A percentile compares a stretch with the other conserved stretches of the same genome.
These are phyloP conservation scores for Heliothis virescens DNA, from an alignment of 1,140 invertebrate species.

Conservation along the genomic window DNA sequence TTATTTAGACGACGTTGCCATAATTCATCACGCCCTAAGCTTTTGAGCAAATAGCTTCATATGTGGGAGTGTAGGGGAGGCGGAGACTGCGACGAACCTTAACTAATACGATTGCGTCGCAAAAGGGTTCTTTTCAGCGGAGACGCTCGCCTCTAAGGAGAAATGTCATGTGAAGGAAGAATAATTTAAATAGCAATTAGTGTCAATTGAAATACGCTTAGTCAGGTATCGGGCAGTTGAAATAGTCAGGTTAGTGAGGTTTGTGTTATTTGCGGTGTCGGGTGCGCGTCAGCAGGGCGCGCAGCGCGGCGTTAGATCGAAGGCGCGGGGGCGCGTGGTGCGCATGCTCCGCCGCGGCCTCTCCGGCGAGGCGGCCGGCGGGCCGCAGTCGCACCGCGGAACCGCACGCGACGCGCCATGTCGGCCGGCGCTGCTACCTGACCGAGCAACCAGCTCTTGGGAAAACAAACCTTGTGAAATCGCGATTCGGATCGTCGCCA, in stretches of 20 bases:
- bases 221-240: constrained; percentile 61
- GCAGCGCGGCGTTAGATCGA: constrained; percentile 79
- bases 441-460: constrained; percentile 75
- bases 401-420: constrained; percentile 76
- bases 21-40: constrained; percentile 57
- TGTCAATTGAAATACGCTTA: constrained; percentile 60
- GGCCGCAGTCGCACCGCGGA: constrained; percentile 82
- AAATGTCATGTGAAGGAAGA: background rate
- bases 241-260: constrained; percentile 70
- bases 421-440: constrained; percentile 77
- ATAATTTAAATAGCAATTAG: constrained; percentile 58
- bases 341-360: constrained; percentile 75
- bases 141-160: background rate
- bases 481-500: constrained; percentile 63
- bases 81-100: constrained; percentile 42
- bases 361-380: constrained; percentile 59
- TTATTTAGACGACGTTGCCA: constrained; percentile 49
- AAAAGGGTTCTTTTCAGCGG: constrained; percentile 21
- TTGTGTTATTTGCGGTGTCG: constrained; percentile 80
- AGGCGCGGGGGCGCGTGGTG: constrained; percentile 64
- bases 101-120: constrained; percentile 35
- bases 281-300: constrained; percentile 70
- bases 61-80: constrained; percentile 43
- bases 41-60: constrained; percentile 52
- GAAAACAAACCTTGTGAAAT: constrained; percentile 70